Evolutionary conservation across 2,888 invertebrate species (phyloP).

Genomic region (Morpho achilles): DNA sequence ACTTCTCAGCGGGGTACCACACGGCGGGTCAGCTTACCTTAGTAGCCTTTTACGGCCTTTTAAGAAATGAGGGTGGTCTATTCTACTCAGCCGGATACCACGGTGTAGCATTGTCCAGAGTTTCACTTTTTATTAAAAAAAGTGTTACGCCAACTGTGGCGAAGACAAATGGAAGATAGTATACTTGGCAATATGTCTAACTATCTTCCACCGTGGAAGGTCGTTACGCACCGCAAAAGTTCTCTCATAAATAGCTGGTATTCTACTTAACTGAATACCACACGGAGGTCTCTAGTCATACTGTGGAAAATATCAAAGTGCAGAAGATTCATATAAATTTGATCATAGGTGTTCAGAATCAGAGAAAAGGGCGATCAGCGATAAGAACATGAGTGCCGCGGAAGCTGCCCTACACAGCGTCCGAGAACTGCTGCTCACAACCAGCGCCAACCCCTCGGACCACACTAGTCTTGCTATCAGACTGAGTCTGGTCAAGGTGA

Average conservation of each 20-base stretch:
- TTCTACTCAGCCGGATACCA: too few relatives aligned
- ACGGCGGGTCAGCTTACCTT: too few relatives aligned
- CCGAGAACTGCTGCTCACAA: constrained; percentile 72
- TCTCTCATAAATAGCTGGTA: neutral
- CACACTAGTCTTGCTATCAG: constrained; percentile 81
- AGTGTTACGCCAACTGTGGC: neutral
- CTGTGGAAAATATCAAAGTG: too few relatives aligned
- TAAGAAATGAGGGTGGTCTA: too few relatives aligned
- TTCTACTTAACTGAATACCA: too few relatives aligned
- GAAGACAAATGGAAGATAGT: constrained; percentile 6
- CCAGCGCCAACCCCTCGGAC: constrained; percentile 82
- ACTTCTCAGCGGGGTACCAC: too few relatives aligned
- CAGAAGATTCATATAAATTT: neutral
- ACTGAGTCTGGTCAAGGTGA: constrained; percentile 82
- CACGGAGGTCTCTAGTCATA: too few relatives aligned
- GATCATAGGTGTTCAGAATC: constrained; percentile 9
- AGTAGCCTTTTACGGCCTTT: too few relatives aligned
- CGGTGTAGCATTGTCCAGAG: too few relatives aligned
- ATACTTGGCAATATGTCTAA: constrained; percentile 14
- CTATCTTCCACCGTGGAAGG: neutral
- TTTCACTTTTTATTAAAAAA: too few relatives aligned
- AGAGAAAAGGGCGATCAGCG: constrained; percentile 65
- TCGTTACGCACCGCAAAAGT: constrained; percentile 9
- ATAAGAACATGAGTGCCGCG: constrained; percentile 44
- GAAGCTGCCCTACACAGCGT: constrained; percentile 59